Evolutionary conservation across 2,113 vertebrate genomes (phyloP).

Genomic region (Uropsilus gracilis): DNA sequence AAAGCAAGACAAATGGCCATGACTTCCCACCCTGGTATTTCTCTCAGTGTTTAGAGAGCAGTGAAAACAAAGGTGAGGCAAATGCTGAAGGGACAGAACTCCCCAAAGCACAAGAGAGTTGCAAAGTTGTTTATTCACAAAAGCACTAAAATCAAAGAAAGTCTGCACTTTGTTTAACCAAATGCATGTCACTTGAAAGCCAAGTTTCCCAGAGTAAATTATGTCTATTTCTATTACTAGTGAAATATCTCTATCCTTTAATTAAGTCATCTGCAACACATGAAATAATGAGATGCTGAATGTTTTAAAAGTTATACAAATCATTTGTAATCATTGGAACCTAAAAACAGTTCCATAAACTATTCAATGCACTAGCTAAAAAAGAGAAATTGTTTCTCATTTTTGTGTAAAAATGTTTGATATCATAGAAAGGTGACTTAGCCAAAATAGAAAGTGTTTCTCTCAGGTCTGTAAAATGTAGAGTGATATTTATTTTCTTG

Average conservation of each 20-base stretch:
- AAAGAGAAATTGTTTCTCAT: not conserved
- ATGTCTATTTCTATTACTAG: constrained; percentile 31
- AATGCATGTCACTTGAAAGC: constrained; percentile 35
- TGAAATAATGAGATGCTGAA: constrained; percentile 6
- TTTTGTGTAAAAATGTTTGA: not conserved
- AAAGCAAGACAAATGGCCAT: not conserved
- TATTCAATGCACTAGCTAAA: not conserved
- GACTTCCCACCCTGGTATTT: not conserved
- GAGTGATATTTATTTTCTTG: not conserved
- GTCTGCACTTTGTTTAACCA: constrained; percentile 37
- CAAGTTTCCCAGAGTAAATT: constrained; percentile 55
- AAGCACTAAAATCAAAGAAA: constrained; percentile 38
- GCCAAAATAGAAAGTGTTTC: not conserved
- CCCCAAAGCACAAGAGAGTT: not conserved
- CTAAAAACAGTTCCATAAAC: constrained; percentile 16
- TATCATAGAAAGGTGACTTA: not conserved
- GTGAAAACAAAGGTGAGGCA: not conserved
- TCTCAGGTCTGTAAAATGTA: not conserved
- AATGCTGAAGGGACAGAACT: too few relatives aligned
- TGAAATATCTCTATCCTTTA: constrained; percentile 38
- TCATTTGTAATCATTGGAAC: constrained; percentile 21
- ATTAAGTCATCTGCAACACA: constrained; percentile 53
- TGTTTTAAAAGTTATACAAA: constrained; percentile 4
- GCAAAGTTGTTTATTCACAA: constrained; percentile 50
- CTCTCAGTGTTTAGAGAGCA: not conserved